Conservation (phyloP, 2,113 vertebrate genomes). For the Eolophus roseicapilla region DNA sequence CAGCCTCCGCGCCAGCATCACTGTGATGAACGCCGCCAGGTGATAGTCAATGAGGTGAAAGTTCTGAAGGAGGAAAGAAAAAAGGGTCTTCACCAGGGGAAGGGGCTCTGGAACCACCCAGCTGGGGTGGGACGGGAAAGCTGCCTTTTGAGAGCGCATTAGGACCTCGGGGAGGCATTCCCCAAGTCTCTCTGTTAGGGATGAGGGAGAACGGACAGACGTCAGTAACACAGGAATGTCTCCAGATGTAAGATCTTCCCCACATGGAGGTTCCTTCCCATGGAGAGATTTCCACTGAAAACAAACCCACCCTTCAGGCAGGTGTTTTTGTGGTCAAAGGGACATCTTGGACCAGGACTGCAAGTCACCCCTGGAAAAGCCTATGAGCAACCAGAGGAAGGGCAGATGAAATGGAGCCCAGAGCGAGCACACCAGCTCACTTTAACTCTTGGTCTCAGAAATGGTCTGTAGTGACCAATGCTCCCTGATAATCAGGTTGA, state of each 20-base stretch:
- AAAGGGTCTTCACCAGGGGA: conserved; percentile 41
- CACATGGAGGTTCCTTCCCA: neutral
- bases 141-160: neutral
- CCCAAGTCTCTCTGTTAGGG: neutral
- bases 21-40: conserved; percentile 95
- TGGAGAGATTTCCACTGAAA: neutral
- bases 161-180: neutral
- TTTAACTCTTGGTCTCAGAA: neutral
- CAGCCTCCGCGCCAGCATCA: conserved; percentile 96
- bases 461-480: neutral
- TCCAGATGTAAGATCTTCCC: neutral
- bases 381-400: neutral
- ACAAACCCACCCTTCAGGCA: neutral
- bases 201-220: neutral
- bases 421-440: neutral
- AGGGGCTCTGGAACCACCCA: neutral
- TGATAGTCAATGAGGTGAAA: conserved; percentile 98
- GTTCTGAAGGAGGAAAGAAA: conserved; percentile 81
- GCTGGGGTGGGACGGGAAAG: neutral
- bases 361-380: neutral
- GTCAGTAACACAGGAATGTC: neutral
- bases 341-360: neutral
- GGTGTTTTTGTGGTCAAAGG: neutral
- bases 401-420: neutral
- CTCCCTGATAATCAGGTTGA: neutral